A percentile compares a stretch with the other conserved stretches of the same genome.
phyloP scores from a whole-genome alignment of 2,888 invertebrate genomes.

The Ophion slaviceki region DNA sequence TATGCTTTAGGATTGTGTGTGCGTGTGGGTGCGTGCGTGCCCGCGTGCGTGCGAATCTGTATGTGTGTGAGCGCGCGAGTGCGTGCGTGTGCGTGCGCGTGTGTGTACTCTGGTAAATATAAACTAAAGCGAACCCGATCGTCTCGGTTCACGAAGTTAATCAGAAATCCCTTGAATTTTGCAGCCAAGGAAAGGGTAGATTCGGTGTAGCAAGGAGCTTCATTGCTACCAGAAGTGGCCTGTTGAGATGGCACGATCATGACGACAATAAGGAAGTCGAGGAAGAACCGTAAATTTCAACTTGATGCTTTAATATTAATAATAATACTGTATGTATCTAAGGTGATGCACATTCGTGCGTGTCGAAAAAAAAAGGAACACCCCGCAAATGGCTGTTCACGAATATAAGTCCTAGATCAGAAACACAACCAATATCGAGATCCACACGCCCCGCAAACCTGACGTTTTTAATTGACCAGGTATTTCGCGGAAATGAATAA shows the following conservation, averaged over 20 bases:
- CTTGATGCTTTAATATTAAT: constrained; percentile 62
- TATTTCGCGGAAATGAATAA: constrained; percentile 92
- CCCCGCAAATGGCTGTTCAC: no score
- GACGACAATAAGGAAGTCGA: constrained; percentile 85
- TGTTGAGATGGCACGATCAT: constrained; percentile 94
- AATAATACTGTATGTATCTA: constrained; percentile 42
- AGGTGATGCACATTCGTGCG: no score
- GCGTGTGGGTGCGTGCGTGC: constrained; percentile 6
- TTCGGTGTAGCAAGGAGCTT: constrained; percentile 93
- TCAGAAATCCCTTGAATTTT: constrained; percentile 81
- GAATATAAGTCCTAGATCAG: constrained; percentile 21
- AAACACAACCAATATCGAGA: constrained; percentile 41
- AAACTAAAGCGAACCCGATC: not conserved
- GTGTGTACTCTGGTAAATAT: no score
- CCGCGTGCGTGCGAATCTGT: not conserved
- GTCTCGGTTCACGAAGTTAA: constrained; percentile 26
- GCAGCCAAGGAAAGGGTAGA: constrained; percentile 94
- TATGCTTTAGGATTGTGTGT: constrained; percentile 14
- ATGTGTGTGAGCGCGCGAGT: no score
- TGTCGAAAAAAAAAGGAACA: not conserved
- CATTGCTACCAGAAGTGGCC: constrained; percentile 95
- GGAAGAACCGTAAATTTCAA: constrained; percentile 88
- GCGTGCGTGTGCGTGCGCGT: not conserved
- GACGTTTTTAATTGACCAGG: constrained; percentile 83
- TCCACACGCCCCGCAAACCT: constrained; percentile 52